Percentiles rank a stretch among this genome's conserved stretches.
Conservation (phyloP, 2,888 invertebrate genomes). For the Shargacucullia verbasci region DNA sequence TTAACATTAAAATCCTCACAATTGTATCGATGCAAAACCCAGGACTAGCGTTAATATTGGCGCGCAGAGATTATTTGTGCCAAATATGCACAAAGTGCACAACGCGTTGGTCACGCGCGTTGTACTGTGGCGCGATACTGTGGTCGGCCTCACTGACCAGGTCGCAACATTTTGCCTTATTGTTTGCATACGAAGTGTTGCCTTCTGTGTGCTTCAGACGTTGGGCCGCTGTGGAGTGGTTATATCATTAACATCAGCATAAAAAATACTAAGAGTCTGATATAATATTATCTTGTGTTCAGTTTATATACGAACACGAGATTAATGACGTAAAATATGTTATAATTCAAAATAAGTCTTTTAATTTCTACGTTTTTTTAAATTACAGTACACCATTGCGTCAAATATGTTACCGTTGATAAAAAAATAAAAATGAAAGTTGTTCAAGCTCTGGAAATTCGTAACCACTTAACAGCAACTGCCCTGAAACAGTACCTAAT, state of each 20-base stretch:
- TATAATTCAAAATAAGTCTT: too few species aligned
- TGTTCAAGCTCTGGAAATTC: too few species aligned
- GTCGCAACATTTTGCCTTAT: conserved; percentile 56
- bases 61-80: conserved; percentile 74
- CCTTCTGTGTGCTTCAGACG: conserved; percentile 41
- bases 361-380: too few species aligned
- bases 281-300: too few species aligned
- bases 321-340: too few species aligned
- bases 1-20: neutral
- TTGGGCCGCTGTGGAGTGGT: conserved; percentile 21
- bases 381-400: neutral
- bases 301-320: too few species aligned
- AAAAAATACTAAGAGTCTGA: too few species aligned
- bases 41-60: conserved; percentile 25
- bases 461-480: conserved; percentile 12
- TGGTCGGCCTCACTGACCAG: conserved; percentile 21
- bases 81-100: conserved; percentile 78
- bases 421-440: neutral
- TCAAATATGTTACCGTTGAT: neutral
- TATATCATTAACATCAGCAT: neutral
- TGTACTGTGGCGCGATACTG: conserved; percentile 10
- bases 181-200: conserved; percentile 44
- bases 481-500: conserved; percentile 23
- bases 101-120: conserved; percentile 65
- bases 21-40: conserved; percentile 24